Percentiles rank a stretch among this genome's conserved stretches.
Evolutionary conservation across 2,888 invertebrate species (phyloP).

Genomic region (Lasioglossum calceatum): DNA sequence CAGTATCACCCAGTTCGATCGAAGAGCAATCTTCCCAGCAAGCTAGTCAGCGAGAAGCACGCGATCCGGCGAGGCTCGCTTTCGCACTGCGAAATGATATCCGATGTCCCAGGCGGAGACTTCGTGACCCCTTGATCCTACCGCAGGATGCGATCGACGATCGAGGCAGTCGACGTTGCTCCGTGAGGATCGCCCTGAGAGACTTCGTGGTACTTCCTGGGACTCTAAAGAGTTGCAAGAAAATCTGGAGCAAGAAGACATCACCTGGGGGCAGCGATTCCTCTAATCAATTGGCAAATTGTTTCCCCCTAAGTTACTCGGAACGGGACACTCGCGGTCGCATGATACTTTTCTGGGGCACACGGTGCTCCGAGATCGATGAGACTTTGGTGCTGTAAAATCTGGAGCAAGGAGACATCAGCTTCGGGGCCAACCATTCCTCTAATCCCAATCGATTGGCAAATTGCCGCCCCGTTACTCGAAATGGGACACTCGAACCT

Average conservation of each 20-base stretch:
- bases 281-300: neutral
- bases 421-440: slow-evolving; percentile 44
- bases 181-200: neutral
- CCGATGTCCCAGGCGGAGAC: neutral
- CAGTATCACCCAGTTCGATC: slow-evolving; percentile 9
- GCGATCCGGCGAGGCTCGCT: neutral
- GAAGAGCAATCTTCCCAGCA: slow-evolving; percentile 4
- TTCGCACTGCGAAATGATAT: neutral
- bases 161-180: neutral
- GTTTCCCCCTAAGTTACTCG: neutral
- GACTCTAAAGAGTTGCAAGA: neutral
- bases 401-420: slow-evolving; percentile 24
- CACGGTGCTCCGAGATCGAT: neutral
- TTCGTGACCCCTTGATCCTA: slow-evolving; percentile 1
- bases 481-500: slow-evolving; percentile 49
- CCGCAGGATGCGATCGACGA: slow-evolving; percentile 3
- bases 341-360: neutral
- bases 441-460: slow-evolving; percentile 76
- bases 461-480: slow-evolving; percentile 79
- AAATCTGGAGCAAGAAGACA: neutral
- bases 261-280: neutral
- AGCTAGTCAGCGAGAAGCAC: neutral
- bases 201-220: slow-evolving; percentile 18
- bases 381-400: slow-evolving; percentile 4
- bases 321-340: too few relatives aligned